phyloP scores from a whole-genome alignment of 2,797 vertebrate species.

The Todus mexicanus region DNA sequence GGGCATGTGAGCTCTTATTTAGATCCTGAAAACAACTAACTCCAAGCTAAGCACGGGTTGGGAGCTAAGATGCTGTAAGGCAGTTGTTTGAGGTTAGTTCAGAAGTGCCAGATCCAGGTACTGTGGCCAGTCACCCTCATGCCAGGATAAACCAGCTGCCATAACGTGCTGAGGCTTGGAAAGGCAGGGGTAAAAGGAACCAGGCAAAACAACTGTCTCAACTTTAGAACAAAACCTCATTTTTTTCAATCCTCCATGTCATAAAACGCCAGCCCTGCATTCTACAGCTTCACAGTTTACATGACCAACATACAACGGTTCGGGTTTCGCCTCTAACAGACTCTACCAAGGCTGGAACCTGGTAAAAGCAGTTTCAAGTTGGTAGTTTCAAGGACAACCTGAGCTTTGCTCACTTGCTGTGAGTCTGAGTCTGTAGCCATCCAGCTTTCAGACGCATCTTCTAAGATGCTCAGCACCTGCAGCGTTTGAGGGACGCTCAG shows the following conservation, averaged over 20 bases:
- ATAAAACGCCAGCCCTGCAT: neutral
- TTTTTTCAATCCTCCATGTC: accelerated
- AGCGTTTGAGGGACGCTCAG: accelerated
- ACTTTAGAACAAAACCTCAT: neutral
- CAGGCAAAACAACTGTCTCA: neutral
- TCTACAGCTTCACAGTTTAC: neutral
- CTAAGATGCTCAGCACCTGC: neutral
- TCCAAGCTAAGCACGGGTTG: neutral
- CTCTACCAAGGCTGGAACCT: neutral
- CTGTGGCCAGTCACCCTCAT: accelerated
- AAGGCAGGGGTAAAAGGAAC: neutral
- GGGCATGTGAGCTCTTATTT: neutral
- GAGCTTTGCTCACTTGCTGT: neutral
- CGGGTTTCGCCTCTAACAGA: neutral
- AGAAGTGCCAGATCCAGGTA: neutral
- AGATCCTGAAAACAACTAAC: neutral
- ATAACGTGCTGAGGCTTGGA: accelerated
- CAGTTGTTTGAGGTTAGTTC: neutral
- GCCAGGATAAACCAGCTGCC: neutral
- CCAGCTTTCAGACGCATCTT: neutral
- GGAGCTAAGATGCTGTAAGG: neutral
- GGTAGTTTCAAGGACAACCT: neutral
- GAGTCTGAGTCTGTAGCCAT: neutral
- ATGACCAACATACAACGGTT: neutral
- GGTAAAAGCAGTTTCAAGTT: neutral